phyloP scores from a whole-genome alignment of 2,113 vertebrate species.

The Bostrychus sinensis region DNA sequence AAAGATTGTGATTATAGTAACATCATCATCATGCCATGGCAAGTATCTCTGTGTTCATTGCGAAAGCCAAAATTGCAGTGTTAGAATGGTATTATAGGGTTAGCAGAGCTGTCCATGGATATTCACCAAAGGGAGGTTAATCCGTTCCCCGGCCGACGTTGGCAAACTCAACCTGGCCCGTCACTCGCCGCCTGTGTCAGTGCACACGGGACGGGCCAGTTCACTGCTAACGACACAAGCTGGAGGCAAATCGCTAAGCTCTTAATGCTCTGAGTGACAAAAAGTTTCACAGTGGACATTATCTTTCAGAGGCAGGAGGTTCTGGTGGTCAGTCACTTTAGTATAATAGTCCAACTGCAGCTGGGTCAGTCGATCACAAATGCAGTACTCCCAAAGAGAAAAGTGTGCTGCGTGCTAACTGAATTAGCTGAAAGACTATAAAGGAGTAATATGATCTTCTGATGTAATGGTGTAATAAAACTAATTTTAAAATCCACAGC shows the following conservation, averaged over 20 bases:
- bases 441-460: constrained; percentile 4
- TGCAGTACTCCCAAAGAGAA: no score
- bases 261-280: constrained; percentile 23
- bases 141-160: constrained; percentile 23
- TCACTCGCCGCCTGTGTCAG: constrained; percentile 29
- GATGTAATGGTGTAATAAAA: constrained; percentile 15
- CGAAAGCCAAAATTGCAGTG: constrained; percentile 27
- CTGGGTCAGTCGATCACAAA: no score
- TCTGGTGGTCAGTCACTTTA: neutral
- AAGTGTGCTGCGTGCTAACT: no score
- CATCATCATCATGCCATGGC: no score
- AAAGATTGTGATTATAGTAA: no score
- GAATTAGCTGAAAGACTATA: neutral
- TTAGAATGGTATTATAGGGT: constrained; percentile 41
- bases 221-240: constrained; percentile 23
- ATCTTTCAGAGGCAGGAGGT: neutral
- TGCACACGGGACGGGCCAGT: constrained; percentile 27
- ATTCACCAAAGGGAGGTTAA: constrained; percentile 39
- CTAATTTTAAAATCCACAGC: constrained; percentile 15
- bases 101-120: constrained; percentile 27
- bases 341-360: no score
- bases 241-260: constrained; percentile 19
- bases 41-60: no score
- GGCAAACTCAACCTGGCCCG: constrained; percentile 34
- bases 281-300: constrained; percentile 9